These are phyloP conservation scores for Jaculus jaculus DNA, from an alignment of 2,113 vertebrate species.

Conservation along the genomic window DNA sequence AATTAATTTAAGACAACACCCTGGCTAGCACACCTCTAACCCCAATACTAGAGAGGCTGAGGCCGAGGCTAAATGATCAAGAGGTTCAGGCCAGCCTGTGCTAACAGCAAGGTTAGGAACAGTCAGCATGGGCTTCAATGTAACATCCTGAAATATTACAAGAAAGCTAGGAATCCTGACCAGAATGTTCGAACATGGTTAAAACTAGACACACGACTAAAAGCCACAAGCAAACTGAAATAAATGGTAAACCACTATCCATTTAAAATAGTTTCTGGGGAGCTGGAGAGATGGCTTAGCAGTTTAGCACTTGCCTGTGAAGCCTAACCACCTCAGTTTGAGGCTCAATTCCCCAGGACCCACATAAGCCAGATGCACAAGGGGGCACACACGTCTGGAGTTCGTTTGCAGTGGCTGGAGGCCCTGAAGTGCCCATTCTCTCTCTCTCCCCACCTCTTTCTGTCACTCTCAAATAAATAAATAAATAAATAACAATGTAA, in stretches of 20 bases:
- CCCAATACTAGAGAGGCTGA: not conserved
- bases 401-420: too few relatives aligned
- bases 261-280: too few relatives aligned
- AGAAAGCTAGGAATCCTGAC: conserved; percentile 9
- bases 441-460: too few relatives aligned
- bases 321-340: too few relatives aligned
- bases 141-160: not conserved
- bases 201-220: conserved; percentile 32
- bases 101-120: not conserved
- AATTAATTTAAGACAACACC: not conserved
- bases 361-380: too few relatives aligned
- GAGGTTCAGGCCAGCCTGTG: not conserved
- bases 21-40: not conserved
- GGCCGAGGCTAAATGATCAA: not conserved
- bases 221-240: conserved; percentile 5
- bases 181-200: not conserved
- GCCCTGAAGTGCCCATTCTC: too few relatives aligned
- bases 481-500: too few relatives aligned
- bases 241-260: conserved; percentile 3
- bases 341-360: too few relatives aligned
- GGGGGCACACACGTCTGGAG: too few relatives aligned
- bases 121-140: not conserved
- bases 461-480: too few relatives aligned
- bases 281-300: too few relatives aligned
- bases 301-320: too few relatives aligned